Evolutionary conservation across 2,797 vertebrate genomes (phyloP), one percentile per base, ranked within the genome.

Genomic region (Avahi laniger): DNA sequence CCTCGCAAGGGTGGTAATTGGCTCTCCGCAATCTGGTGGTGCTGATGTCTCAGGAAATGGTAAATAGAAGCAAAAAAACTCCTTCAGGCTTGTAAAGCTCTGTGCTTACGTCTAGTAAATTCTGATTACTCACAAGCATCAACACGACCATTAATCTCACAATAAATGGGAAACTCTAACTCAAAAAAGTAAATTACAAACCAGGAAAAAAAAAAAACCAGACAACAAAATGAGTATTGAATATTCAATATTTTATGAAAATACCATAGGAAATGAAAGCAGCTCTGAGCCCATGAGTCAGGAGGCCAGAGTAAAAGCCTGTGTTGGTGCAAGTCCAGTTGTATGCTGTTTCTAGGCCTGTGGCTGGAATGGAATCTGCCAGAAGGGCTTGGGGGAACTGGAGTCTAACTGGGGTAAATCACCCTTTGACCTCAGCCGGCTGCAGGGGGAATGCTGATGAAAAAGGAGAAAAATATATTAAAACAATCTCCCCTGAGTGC

Each of bases 11-110:
- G 15, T 41, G 33, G 35, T 76, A 70, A 28, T 17, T 65, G 33
- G 33, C 26, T 26, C 26, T 28, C 5, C 17, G 12, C 2, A 6
- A 35, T 35, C 11, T 33, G 48, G 12, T 59, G 30, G 6, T 48
- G 52, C 13, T 61, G 70, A 50, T 86, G 65, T 89, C 30, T 86
- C 78, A 38, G 52, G 54, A 81, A 92, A 43, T 3, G 20, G 48
- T 75, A 89, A 85, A 92, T 6, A 72, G n/a, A 11, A n/a, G 28
- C 75, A 26, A 52, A 72, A 69, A 87, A 92, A 78, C 50, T 28
- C 38, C 41, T 30, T 81, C 11, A 48, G 86, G 17, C 41, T 95
- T 81, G 22, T 57, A 43, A 91, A 65, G 26, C 1, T n/a, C 41
- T 7, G 38, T 38, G 61, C 24, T 46, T 18, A 30, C 7, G 2